Evolutionary conservation across 1,140 invertebrate species (phyloP), one percentile per base, ranked within the genome.

Genomic region (Leptoteleia sp.): DNA sequence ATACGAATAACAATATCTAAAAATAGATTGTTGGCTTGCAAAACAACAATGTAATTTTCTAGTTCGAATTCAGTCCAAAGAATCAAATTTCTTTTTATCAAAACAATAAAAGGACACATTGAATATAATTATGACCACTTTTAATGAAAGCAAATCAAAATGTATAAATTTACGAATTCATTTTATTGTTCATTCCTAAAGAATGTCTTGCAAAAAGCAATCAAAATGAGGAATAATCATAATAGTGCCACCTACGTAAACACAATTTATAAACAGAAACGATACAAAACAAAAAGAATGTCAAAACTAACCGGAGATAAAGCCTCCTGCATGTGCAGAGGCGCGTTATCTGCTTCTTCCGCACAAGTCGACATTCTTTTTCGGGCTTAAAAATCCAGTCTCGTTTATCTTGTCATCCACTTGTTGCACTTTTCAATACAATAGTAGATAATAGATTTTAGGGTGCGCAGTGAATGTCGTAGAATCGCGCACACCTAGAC

Each of bases 331-430:
- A 89, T 89, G 54, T 89, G 88, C 81, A 90, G 82, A 42, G 84
- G 80, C 57, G 82, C 78, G 79, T 85, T 88, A 81, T 89, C 88
- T 45, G 84, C 80, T 73, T 90, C 89, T 82, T 89, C 87, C 42
- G 87, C 85, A 72, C 89, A 89, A 80, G 86, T 89, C 82, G 89
- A 90, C 89, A 90, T 90, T 87, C 80, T 87, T 77, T 80, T 77
- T 57, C 27, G 42, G 42, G 50, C 43, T 68, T 12, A 15, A 62
- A 31, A 68, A 48, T 76, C 62, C 72, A 73, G 57, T 80, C 72
- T 73, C 50, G 42, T 61, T 48, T 77, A 71, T 72, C 76, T 81
- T 65, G 78, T 77, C 47, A 73, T 67, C 54, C 64, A 76, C 68
- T 72, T 64, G 50, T 62, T 17, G 45, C 35, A 43, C 27, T 68